Evolutionary conservation across 2,797 vertebrate genomes (phyloP), one percentile per base, ranked within the genome.

Genomic region (Melanotaenia parkinsoni): DNA sequence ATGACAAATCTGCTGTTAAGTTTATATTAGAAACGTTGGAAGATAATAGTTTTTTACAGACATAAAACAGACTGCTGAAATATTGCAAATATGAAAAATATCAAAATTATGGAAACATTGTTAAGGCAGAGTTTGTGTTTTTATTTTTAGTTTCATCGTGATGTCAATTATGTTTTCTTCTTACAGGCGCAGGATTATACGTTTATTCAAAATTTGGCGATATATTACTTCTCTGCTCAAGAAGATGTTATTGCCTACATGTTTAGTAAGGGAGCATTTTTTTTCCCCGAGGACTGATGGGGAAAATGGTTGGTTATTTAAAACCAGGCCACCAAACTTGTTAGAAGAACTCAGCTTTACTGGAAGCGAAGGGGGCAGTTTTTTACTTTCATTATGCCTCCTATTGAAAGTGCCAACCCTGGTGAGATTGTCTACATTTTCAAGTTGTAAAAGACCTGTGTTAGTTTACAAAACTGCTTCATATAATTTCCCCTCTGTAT

Each of bases 211-310:
- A 63, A 61, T 51, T 10, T 67, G 54, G 10, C 38, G 35, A 58
- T 59, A 33, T 22, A 56, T 18, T 33, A 11, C 28, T 38, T 20
- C 9, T 51, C 11, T 50, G 6, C 40, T 62, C 13, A 58, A 20
- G 26, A 59, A 70, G 22, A 30, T 10, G 16, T 28, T 24, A 3
- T 18, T 65, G 61, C 79, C 77, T 35, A 75, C 58, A 1, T 70
- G 30, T 61, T 74, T 60, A 62, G 64, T 28, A 35, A 72, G 3
- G 56, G 18, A 63, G 20, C 2, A 0, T 1, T 67, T 26, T 54
- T 54, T 75, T 86, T 80, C 71, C 76, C 74, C 54, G 73, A 83
- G 82, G 71, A 68, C 74, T 35, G 59, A 54, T 28, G 4, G 30
- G 77, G 13, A 76, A 66, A 75, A 67, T 26, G 22, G 20, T 64